A percentile compares a stretch with the other conserved stretches of the same genome.
phyloP scores from a whole-genome alignment of 2,113 vertebrate species.

The Hyla sarda region DNA sequence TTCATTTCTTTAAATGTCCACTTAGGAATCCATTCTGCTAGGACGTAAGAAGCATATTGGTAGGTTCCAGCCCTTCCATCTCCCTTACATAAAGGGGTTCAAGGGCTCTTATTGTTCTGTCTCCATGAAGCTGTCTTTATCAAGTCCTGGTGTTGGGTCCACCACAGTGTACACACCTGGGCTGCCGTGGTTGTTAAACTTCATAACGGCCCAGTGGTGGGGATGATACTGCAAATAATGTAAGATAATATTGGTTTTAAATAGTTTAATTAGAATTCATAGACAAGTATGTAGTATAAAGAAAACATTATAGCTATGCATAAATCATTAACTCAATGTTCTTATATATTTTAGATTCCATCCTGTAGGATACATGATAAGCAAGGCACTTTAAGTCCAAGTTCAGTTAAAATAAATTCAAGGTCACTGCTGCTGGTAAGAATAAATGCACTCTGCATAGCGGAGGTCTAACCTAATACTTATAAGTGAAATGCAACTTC shows the following conservation, averaged over 20 bases:
- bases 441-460: too few species aligned
- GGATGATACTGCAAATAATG: conserved; percentile 77
- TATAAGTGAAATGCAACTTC: too few species aligned
- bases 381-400: too few species aligned
- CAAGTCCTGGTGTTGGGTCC: conserved; percentile 80
- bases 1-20: not conserved
- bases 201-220: conserved; percentile 92
- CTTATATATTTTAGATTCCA: too few species aligned
- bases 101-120: conserved; percentile 23
- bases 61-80: conserved; percentile 30
- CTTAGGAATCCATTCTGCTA: not conserved
- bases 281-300: too few species aligned
- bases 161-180: conserved; percentile 87
- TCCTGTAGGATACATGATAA: too few species aligned
- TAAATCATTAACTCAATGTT: too few species aligned
- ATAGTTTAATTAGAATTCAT: too few species aligned
- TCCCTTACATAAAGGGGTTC: not conserved
- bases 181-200: conserved; percentile 84
- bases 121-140: conserved; percentile 87
- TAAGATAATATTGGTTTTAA: not conserved
- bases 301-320: too few species aligned
- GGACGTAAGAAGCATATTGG: not conserved
- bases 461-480: too few species aligned
- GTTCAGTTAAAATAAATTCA: too few species aligned
- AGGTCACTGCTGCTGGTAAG: too few species aligned